Base-by-base conservation (phyloP, 2,113 vertebrate species). In the Austrofundulus limnaeus region DNA sequence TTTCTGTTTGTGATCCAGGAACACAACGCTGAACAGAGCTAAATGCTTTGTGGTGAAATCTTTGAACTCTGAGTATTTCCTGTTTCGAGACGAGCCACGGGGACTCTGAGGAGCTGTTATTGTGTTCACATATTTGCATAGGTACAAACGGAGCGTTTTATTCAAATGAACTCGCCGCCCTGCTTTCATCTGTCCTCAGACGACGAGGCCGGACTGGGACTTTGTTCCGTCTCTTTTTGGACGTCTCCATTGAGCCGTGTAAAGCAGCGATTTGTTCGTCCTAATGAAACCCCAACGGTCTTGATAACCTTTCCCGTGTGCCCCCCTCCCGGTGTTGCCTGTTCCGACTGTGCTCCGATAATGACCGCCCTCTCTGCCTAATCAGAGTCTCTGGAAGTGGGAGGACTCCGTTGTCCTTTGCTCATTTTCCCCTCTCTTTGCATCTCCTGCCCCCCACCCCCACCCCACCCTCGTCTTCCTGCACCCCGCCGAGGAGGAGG, bases 281-380 rank as follows among this genome's bases (percentile, higher is more conserved):
- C 77, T 86, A 85, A 81, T 86, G 84, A 88, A 90, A 85, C 80
- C 84, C 83, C 80, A 56, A 62, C 79, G 79, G 87, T 78, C 82
- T 42, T 69, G 82, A 88, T 90, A 88, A 91, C 88, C 90, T 90
- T 85, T 89, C 74, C 87, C 70, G 79, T 66, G 82, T 85, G 82
- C 80, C 85, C 78, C 72, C 71, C 75, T 73, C 74, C 70, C 59
- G 76, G 72, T 77, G 78, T 78, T 69, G 78, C 71, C 78, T 64
- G 77, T 50, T 74, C 81, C 64, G 61, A 66, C 79, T 87, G 43
- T 85, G 66, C 71, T 66, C 70, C 69, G 73, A 88, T 87, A 90
- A 89, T 84, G 80, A 83, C 66, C 10, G 60, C 80, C 72, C 73
- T 72, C 78, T 62, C 83, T 80, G 63, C 63, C 83, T 89, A 88